These are phyloP conservation scores for Cetoscarus ocellatus DNA, from an alignment of 2,797 vertebrate species.

Conservation along the genomic window DNA sequence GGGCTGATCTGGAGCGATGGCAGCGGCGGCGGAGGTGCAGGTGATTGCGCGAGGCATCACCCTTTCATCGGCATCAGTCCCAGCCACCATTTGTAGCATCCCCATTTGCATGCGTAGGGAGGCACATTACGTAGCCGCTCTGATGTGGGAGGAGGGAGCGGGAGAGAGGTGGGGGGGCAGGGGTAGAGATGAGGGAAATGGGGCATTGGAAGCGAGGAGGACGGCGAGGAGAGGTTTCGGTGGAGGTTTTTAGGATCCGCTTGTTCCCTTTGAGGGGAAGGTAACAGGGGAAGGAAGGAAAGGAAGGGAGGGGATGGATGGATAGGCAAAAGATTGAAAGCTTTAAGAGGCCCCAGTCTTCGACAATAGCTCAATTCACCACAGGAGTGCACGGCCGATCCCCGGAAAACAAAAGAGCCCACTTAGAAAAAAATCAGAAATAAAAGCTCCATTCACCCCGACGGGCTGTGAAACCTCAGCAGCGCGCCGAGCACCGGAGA, in stretches of 20 bases:
- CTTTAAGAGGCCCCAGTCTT: constrained; percentile 84
- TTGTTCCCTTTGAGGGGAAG: constrained; percentile 62
- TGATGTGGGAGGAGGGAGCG: constrained; percentile 84
- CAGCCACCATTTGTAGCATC: constrained; percentile 90
- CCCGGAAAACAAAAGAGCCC: constrained; percentile 82
- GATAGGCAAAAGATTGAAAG: constrained; percentile 82
- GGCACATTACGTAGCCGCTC: constrained; percentile 89
- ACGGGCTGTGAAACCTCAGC: constrained; percentile 76
- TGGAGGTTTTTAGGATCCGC: constrained; percentile 61
- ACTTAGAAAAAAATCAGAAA: constrained; percentile 69
- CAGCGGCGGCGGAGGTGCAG: constrained; percentile 70
- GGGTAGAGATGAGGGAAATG: constrained; percentile 82
- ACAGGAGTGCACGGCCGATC: constrained; percentile 88
- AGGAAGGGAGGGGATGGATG: constrained; percentile 51
- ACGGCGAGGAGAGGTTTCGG: constrained; percentile 67
- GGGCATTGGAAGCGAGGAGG: constrained; percentile 81
- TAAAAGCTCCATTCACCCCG: constrained; percentile 83
- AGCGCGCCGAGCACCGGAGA: constrained; percentile 76
- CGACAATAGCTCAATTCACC: constrained; percentile 95
- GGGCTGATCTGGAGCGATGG: constrained; percentile 79
- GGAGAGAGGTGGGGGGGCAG: constrained; percentile 77
- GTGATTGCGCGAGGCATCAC: constrained; percentile 95
- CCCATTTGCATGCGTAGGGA: constrained; percentile 92
- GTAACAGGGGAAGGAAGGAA: constrained; percentile 58
- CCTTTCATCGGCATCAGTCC: constrained; percentile 93